Evolutionary conservation across 2,888 invertebrate species (phyloP).

Genomic region (Malthinus seriepunctatus): DNA sequence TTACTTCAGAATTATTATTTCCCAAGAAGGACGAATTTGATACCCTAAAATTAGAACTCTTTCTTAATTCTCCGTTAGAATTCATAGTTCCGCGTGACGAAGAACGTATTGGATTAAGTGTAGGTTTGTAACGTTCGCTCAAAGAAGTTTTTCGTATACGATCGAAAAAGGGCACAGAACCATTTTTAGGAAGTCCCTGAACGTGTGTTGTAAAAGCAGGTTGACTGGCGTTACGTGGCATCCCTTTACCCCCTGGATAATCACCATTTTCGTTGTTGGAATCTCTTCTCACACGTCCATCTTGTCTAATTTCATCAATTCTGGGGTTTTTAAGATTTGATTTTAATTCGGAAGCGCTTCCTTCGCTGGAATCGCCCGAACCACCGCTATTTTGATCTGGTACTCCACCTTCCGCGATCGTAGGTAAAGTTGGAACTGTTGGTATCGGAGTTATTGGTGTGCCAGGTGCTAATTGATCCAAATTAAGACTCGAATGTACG

Average conservation of each 20-base stretch:
- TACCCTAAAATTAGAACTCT: constrained; percentile 60
- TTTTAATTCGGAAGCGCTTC: constrained; percentile 51
- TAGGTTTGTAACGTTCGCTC: constrained; percentile 83
- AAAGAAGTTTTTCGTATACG: constrained; percentile 82
- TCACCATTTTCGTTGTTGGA: constrained; percentile 38
- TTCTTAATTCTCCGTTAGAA: constrained; percentile 76
- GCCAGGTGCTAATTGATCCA: constrained; percentile 78
- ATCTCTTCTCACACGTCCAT: constrained; percentile 40
- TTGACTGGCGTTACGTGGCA: constrained; percentile 85
- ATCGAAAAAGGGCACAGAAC: constrained; percentile 89
- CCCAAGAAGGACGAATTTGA: constrained; percentile 62
- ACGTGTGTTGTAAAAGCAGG: constrained; percentile 80
- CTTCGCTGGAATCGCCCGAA: constrained; percentile 59
- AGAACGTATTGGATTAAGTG: constrained; percentile 79
- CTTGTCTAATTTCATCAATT: constrained; percentile 53
- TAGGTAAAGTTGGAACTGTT: constrained; percentile 84
- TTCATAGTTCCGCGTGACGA: constrained; percentile 75
- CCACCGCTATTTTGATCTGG: constrained; percentile 62
- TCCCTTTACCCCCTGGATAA: constrained; percentile 18
- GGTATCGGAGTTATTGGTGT: constrained; percentile 79
- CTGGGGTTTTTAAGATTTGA: constrained; percentile 45
- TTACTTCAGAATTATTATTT: constrained; percentile 61
- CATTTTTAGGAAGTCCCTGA: constrained; percentile 80
- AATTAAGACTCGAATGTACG: constrained; percentile 88
- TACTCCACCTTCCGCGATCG: constrained; percentile 82